A percentile compares a stretch with the other conserved stretches of the same genome.
phyloP scores from a whole-genome alignment of 2,888 invertebrate genomes.

The Phytoseiulus persimilis region DNA sequence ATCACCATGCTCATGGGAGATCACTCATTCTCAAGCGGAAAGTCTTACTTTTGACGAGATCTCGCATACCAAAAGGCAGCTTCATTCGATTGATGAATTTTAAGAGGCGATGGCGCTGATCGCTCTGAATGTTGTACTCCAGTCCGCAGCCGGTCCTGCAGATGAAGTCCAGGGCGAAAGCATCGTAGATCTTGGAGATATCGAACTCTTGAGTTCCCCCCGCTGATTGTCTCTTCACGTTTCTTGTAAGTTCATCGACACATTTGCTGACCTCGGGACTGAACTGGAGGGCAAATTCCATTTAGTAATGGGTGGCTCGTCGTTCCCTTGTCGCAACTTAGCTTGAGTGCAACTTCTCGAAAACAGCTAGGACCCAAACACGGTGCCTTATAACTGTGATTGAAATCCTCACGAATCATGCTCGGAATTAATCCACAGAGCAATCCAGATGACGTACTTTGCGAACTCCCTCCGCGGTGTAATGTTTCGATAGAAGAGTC shows the following conservation, averaged over 20 bases:
- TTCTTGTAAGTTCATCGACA: not conserved
- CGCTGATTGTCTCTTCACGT: not conserved
- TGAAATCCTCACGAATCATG: not conserved
- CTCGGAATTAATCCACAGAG: no score
- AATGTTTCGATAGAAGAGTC: not conserved
- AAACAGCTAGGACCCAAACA: no score
- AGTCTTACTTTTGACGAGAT: not conserved
- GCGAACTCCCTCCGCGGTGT: not conserved
- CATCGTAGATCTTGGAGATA: not conserved
- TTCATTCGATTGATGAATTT: not conserved
- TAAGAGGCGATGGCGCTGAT: not conserved
- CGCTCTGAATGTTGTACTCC: not conserved
- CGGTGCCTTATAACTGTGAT: no score
- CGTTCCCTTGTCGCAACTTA: no score
- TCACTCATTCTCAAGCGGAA: no score
- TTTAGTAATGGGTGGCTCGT: not conserved
- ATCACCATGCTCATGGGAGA: no score
- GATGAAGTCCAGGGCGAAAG: slow-evolving; percentile 20
- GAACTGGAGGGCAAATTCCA: not conserved
- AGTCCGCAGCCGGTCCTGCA: not conserved
- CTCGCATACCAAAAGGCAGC: not conserved
- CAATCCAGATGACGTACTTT: not conserved
- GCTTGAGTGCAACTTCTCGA: no score
- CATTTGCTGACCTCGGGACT: not conserved
- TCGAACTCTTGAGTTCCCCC: not conserved